Conservation (phyloP, 1,140 invertebrate genomes). For the Thalassaphorura encarpata region DNA sequence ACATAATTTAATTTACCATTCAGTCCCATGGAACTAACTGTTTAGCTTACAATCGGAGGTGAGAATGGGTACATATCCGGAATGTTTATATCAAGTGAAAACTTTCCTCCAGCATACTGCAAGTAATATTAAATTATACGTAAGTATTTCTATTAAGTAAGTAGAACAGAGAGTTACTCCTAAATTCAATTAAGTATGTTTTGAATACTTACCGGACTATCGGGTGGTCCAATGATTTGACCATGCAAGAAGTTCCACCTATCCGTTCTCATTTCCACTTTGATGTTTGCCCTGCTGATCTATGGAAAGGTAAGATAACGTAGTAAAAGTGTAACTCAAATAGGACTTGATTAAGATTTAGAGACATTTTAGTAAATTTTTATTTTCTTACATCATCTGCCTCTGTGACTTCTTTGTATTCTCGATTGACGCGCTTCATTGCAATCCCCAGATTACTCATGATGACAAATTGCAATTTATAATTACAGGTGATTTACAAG, state of each 20-base stretch:
- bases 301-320: too few species aligned
- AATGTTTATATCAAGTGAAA: conserved; percentile 91
- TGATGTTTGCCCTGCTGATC: conserved; percentile 84
- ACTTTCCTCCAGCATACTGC: conserved; percentile 85
- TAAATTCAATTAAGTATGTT: too few species aligned
- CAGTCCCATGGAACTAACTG: background rate
- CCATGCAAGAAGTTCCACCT: conserved; percentile 83
- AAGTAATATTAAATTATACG: too few species aligned
- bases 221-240: conserved; percentile 83
- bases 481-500: too few species aligned
- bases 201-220: too few species aligned
- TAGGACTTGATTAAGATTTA: too few species aligned
- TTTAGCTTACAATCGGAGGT: conserved; percentile 93
- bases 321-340: too few species aligned
- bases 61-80: conserved; percentile 99
- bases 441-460: too few species aligned
- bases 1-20: background rate
- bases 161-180: too few species aligned
- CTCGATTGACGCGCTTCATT: conserved; percentile 84
- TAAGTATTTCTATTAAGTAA: too few species aligned
- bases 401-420: conserved; percentile 96
- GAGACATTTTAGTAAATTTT: too few species aligned
- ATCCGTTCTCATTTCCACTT: conserved; percentile 83
- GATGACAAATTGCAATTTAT: too few species aligned
- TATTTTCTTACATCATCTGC: conserved; percentile 81